A percentile compares a stretch with the other conserved stretches of the same genome.
phyloP scores from a whole-genome alignment of 1,140 invertebrate species.

The Arctopsyche grandis region DNA sequence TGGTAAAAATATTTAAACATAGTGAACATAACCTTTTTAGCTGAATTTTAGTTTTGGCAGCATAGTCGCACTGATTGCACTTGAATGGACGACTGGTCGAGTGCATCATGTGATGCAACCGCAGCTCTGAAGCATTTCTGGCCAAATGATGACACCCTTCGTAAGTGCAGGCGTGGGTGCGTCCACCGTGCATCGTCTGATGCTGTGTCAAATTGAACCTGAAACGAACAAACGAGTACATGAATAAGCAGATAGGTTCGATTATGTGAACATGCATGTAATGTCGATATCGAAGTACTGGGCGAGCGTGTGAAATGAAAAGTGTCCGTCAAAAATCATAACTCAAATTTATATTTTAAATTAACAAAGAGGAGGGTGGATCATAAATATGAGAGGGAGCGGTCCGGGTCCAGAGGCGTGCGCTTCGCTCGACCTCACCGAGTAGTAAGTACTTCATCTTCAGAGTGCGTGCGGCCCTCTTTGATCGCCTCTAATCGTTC shows the following conservation, averaged over 20 bases:
- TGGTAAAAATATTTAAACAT: background rate
- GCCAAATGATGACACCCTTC: conserved; percentile 71
- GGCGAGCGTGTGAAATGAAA: conserved; percentile 23
- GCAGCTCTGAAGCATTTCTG: conserved; percentile 62
- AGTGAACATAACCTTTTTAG: conserved; percentile 67
- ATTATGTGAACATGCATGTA: too few species aligned
- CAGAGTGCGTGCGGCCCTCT: background rate
- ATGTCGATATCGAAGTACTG: background rate
- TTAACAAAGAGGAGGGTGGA: conserved; percentile 50
- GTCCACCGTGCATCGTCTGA: conserved; percentile 59
- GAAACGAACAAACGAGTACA: conserved; percentile 55
- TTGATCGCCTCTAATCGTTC: background rate
- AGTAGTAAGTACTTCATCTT: background rate
- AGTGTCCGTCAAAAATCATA: conserved; percentile 50
- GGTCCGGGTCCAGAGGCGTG: conserved; percentile 4
- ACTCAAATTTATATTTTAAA: conserved; percentile 51
- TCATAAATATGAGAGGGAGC: conserved; percentile 45
- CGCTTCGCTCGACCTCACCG: background rate
- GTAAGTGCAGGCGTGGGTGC: conserved; percentile 61
- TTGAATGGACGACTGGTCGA: conserved; percentile 66
- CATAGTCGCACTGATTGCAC: conserved; percentile 74
- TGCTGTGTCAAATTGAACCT: conserved; percentile 71
- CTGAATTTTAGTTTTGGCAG: conserved; percentile 71
- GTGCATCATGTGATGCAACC: conserved; percentile 60
- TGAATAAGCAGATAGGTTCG: background rate